Conservation (phyloP, 2,888 invertebrate genomes). For the Melitaea athalia region DNA sequence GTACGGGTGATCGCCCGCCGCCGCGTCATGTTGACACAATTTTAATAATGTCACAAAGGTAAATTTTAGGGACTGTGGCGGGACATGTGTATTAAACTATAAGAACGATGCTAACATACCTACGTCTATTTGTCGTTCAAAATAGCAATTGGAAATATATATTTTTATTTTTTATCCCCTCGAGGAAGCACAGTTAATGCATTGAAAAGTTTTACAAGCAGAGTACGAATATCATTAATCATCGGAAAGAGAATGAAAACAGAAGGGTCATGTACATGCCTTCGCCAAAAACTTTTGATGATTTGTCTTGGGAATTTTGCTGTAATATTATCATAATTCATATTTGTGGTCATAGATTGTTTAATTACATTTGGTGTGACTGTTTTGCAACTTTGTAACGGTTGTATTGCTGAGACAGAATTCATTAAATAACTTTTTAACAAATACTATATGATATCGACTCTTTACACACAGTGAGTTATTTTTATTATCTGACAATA, state of each 20-base stretch:
- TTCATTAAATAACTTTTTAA: no score
- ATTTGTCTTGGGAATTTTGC: slow-evolving; percentile 9
- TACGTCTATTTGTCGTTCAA: neutral
- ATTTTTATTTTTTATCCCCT: slow-evolving; percentile 17
- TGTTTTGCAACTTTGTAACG: neutral
- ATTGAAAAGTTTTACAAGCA: slow-evolving; percentile 37
- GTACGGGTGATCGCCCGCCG: slow-evolving; percentile 46
- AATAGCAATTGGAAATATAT: slow-evolving; percentile 6
- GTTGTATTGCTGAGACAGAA: no score
- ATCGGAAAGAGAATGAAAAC: slow-evolving; percentile 44
- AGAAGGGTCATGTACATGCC: slow-evolving; percentile 42
- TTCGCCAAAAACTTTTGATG: slow-evolving; percentile 17
- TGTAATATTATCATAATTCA: neutral
- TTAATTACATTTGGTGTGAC: neutral
- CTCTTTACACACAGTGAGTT: no score
- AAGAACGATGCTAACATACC: neutral
- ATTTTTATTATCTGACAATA: no score
- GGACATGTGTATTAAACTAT: slow-evolving; percentile 49
- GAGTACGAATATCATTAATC: slow-evolving; percentile 46
- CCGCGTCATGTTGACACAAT: slow-evolving; percentile 76
- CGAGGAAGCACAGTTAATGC: slow-evolving; percentile 32
- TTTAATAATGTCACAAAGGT: slow-evolving; percentile 69
- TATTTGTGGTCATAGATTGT: neutral
- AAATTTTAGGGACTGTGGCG: slow-evolving; percentile 55
- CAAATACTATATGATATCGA: no score